Evolutionary conservation across 2,797 vertebrate genomes (phyloP).

Genomic region (Amblyraja radiata): DNA sequence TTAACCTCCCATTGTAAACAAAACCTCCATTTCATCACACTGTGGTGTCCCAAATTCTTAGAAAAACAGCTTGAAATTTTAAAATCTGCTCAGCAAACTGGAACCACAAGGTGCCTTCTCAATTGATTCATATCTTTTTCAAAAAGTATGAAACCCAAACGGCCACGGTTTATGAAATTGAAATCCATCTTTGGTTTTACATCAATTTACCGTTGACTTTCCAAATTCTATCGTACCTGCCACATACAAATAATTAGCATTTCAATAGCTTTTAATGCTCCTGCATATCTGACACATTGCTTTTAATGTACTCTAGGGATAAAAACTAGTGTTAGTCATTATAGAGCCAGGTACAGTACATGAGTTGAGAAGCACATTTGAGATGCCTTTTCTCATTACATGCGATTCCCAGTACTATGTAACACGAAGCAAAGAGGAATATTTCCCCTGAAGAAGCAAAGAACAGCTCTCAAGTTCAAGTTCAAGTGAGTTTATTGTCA

Average conservation of each 20-base stretch:
- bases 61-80: background rate
- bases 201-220: background rate
- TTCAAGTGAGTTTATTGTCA: too few species aligned
- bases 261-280: background rate
- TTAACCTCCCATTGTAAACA: background rate
- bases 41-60: background rate
- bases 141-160: background rate
- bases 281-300: background rate
- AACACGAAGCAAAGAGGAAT: background rate
- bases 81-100: background rate
- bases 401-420: background rate
- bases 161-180: background rate
- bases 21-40: background rate
- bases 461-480: too few species aligned
- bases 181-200: background rate
- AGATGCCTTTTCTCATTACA: background rate
- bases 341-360: background rate
- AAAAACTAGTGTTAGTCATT: background rate
- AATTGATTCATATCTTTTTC: background rate
- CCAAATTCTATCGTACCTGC: background rate
- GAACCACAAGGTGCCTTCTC: background rate
- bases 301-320: background rate
- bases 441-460: background rate
- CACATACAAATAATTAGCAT: background rate
- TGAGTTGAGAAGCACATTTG: background rate